A percentile compares a stretch with the other conserved stretches of the same genome.
phyloP scores from a whole-genome alignment of 1,140 invertebrate species.

The Drosophila ambigua region DNA sequence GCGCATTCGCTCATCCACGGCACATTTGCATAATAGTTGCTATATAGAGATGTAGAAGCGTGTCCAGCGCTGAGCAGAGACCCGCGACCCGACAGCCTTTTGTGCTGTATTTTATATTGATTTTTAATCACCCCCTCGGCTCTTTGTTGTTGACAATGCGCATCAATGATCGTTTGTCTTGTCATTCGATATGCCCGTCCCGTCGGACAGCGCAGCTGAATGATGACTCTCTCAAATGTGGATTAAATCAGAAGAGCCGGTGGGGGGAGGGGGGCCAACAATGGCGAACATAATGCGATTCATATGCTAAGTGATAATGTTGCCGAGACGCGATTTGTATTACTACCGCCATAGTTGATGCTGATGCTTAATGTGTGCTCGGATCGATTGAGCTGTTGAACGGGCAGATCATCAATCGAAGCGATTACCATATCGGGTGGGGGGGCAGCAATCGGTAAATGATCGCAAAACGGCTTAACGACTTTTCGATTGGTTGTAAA shows the following conservation, averaged over 20 bases:
- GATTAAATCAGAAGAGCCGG: slow-evolving; percentile 26
- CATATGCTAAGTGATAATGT: slow-evolving; percentile 53
- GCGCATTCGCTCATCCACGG: slow-evolving; percentile 27
- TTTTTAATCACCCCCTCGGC: slow-evolving; percentile 68
- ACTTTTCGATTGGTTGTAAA: slow-evolving; percentile 44
- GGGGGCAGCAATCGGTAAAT: slow-evolving; percentile 29
- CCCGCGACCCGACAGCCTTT: slow-evolving; percentile 26
- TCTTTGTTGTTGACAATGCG: slow-evolving; percentile 51
- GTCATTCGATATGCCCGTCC: slow-evolving; percentile 38
- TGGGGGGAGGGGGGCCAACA: slow-evolving; percentile 9
- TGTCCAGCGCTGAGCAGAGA: slow-evolving; percentile 3
- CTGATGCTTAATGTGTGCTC: slow-evolving; percentile 7
- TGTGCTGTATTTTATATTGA: slow-evolving; percentile 65
- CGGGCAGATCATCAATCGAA: slow-evolving; percentile 42
- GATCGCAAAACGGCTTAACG: slow-evolving; percentile 38
- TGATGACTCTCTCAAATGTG: slow-evolving; percentile 19
- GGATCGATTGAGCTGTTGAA: slow-evolving; percentile 53
- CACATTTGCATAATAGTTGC: slow-evolving; percentile 63
- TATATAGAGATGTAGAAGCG: slow-evolving; percentile 30
- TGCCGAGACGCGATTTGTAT: neutral
- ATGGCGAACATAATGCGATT: slow-evolving; percentile 46
- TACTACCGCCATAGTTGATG: slow-evolving; percentile 14
- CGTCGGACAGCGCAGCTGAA: neutral
- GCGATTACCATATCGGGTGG: slow-evolving; percentile 14
- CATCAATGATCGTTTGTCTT: slow-evolving; percentile 51